Conservation (phyloP, 2,113 vertebrate species). For the Xenopus tropicalis region DNA sequence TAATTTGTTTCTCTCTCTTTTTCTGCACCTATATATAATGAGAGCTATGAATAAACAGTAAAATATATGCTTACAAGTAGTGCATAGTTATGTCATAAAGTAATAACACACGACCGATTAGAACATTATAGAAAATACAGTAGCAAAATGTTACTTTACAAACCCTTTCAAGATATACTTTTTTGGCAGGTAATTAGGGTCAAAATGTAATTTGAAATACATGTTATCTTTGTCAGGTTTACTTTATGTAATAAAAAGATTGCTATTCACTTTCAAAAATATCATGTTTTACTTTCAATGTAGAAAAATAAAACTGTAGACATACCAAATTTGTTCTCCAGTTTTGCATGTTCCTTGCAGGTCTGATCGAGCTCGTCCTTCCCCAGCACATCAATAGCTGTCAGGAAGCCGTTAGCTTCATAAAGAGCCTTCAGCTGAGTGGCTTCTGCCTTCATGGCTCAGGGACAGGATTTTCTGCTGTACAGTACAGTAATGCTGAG, state of each 20-base stretch:
- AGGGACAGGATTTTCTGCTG: neutral
- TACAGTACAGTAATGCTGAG: neutral
- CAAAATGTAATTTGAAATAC: too few relatives aligned
- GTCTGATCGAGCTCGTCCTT: constrained; percentile 58
- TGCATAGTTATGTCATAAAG: too few relatives aligned
- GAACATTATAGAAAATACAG: too few relatives aligned
- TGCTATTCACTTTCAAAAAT: too few relatives aligned
- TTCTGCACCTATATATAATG: neutral
- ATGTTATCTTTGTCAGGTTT: too few relatives aligned
- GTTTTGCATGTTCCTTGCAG: constrained; percentile 54
- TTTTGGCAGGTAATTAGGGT: too few relatives aligned
- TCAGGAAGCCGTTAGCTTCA: constrained; percentile 56
- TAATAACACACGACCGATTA: too few relatives aligned
- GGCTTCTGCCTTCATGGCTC: neutral
- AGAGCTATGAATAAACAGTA: too few relatives aligned
- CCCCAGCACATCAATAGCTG: constrained; percentile 56
- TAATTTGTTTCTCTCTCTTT: neutral
- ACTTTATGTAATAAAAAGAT: too few relatives aligned
- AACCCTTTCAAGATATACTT: too few relatives aligned
- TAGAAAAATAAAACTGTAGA: neutral
- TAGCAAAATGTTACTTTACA: too few relatives aligned
- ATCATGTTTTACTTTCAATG: neutral
- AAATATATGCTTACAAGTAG: too few relatives aligned
- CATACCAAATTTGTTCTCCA: constrained; percentile 71
- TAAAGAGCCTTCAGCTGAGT: constrained; percentile 17